Evolutionary conservation across 2,888 invertebrate genomes (phyloP).

Genomic region (Thymelicus lineola): DNA sequence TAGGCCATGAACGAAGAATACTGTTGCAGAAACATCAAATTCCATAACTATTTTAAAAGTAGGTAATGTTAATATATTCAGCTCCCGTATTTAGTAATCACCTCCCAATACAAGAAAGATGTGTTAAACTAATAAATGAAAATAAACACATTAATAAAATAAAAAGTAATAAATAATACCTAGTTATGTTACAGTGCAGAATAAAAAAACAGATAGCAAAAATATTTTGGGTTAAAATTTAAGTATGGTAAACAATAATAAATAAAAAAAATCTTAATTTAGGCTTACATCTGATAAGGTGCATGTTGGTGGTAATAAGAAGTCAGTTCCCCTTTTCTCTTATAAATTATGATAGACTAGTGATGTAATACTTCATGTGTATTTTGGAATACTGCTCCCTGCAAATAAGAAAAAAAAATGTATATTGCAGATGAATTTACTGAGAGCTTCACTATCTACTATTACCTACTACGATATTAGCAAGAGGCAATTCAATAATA

Average conservation of each 20-base stretch:
- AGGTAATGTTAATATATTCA: too few relatives aligned
- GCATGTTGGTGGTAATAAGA: slow-evolving; percentile 70
- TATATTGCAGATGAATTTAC: slow-evolving; percentile 38
- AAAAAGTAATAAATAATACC: not conserved
- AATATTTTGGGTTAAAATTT: slow-evolving; percentile 46
- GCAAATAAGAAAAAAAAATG: slow-evolving; percentile 68
- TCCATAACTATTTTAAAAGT: too few relatives aligned
- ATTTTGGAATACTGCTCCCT: slow-evolving; percentile 84
- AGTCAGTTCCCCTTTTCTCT: slow-evolving; percentile 78
- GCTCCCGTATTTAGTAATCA: too few relatives aligned
- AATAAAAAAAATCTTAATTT: slow-evolving; percentile 63
- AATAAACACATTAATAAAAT: not conserved
- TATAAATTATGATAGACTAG: slow-evolving; percentile 78
- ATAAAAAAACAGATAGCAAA: slow-evolving; percentile 41
- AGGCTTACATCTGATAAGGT: slow-evolving; percentile 72
- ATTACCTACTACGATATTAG: slow-evolving; percentile 34
- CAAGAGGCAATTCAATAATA: slow-evolving; percentile 61
- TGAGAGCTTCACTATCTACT: slow-evolving; percentile 29
- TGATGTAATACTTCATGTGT: slow-evolving; percentile 78
- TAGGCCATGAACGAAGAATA: too few relatives aligned
- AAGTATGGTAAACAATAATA: slow-evolving; percentile 48
- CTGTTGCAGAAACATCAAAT: too few relatives aligned
- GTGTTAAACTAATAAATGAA: not conserved
- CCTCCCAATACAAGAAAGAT: too few relatives aligned
- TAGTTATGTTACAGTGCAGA: slow-evolving; percentile 10